Evolutionary conservation across 2,113 vertebrate species (phyloP), one percentile per base, ranked within the genome.

Genomic region (Pseudorectes ferrugineus): DNA sequence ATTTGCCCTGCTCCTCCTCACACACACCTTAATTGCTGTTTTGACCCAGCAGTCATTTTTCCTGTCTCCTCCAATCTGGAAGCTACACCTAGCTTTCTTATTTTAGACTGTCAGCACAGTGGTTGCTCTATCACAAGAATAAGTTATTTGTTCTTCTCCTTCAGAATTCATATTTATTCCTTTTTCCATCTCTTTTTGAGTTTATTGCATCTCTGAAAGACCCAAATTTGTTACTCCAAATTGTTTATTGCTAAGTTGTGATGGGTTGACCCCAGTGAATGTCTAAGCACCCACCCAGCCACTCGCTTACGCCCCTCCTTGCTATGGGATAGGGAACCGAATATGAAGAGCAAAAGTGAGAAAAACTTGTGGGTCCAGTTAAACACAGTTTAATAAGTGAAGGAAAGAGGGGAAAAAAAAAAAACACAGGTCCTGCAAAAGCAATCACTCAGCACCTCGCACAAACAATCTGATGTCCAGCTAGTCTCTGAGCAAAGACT

Each of bases 231-330:
- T 57, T 72, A 43, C 7, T 83, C 12, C 20, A 75, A 72, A 59
- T 17, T 55, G 25, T 22, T 63, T 63, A 28, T 25, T 76, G 24
- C 21, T n/a, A 45, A 21, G 8, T 38, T 48, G 28, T 26, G 15
- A 31, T 36, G 35, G 8, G 13, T 16, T 72, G 28, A 67, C 28
- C 21, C 21, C 28, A 43, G 18, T 15, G 51, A 46, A 20, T 38
- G 74, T 48, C 35, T 22, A 66, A 71, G 19, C 52, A 81, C 7
- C 11, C 13, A 54, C 14, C 2, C 26, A 87, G 7, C 9, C 16
- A 29, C 46, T 52, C 0, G 0, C 15, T 79, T 33, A 16, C 3
- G 36, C 17, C 10, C 11, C 3, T 23, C 3, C 1, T 14, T 31
- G 36, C 21, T 75, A 25, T 4, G 0, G 5, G 12, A 42, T 2